phyloP scores from a whole-genome alignment of 2,113 vertebrate species.

The Butorides virescens region DNA sequence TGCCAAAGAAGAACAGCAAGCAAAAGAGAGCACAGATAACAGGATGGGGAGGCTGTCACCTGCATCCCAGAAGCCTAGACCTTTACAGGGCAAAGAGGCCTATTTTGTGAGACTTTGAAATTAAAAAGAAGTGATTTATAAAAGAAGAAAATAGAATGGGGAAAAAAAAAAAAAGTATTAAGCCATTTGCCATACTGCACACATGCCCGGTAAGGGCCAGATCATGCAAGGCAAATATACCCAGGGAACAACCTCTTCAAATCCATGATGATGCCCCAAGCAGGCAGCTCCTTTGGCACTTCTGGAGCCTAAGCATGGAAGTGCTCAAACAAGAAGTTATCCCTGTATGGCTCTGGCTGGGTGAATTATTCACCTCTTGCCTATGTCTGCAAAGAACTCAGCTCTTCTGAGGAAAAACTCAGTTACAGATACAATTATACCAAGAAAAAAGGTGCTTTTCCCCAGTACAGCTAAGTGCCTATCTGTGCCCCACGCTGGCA shows the following conservation, averaged over 20 bases:
- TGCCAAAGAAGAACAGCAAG: neutral
- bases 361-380: neutral
- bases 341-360: neutral
- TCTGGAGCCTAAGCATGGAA: neutral
- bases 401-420: neutral
- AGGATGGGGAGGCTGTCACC: neutral
- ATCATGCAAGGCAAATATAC: neutral
- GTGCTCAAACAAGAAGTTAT: neutral
- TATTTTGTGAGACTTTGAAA: neutral
- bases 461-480: neutral
- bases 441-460: neutral
- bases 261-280: fast-evolving
- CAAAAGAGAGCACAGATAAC: neutral
- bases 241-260: neutral
- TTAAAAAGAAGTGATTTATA: neutral
- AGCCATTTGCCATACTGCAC: neutral
- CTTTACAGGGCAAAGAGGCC: neutral
- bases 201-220: neutral
- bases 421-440: neutral
- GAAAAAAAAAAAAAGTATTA: neutral
- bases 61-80: neutral
- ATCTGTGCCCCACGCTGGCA: neutral
- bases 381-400: neutral
- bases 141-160: neutral
- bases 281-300: neutral